phyloP scores from a whole-genome alignment of 1,140 invertebrate genomes.

The Drosophila truncata region DNA sequence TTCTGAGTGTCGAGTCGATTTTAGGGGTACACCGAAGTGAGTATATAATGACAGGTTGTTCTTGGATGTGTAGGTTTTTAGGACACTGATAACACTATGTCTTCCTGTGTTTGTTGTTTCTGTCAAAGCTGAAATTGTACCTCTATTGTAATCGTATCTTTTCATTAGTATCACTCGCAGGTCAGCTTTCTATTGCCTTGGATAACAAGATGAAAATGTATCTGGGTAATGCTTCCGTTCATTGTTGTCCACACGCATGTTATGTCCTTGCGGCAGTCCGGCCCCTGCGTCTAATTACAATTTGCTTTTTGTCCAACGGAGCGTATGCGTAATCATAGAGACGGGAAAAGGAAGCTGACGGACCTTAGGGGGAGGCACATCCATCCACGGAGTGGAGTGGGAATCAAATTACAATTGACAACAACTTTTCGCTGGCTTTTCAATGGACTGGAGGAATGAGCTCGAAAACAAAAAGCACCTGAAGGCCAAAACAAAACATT shows the following conservation, averaged over 20 bases:
- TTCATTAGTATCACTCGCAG: slow-evolving; percentile 4
- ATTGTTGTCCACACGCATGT: slow-evolving; percentile 32
- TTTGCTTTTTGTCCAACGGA: slow-evolving; percentile 63
- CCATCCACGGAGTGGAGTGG: slow-evolving; percentile 14
- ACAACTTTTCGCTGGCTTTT: slow-evolving; percentile 39
- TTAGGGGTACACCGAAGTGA: background rate
- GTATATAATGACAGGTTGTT: background rate
- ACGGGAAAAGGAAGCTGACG: slow-evolving; percentile 22
- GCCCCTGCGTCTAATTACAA: slow-evolving; percentile 71
- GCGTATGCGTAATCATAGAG: slow-evolving; percentile 71
- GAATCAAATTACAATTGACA: slow-evolving; percentile 75
- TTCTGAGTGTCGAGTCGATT: slow-evolving; percentile 28
- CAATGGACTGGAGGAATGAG: slow-evolving; percentile 12
- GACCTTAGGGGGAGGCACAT: background rate
- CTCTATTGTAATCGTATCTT: background rate
- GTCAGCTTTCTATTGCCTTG: slow-evolving; percentile 13
- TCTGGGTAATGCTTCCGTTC: slow-evolving; percentile 2
- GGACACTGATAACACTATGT: too few species aligned
- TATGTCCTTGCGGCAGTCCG: slow-evolving; percentile 14
- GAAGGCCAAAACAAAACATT: slow-evolving; percentile 27
- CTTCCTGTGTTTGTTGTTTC: background rate
- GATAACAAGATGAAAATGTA: slow-evolving; percentile 9
- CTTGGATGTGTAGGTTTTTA: background rate
- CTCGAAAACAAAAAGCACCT: slow-evolving; percentile 42
- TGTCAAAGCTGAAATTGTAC: background rate